Evolutionary conservation across 2,888 invertebrate species (phyloP).

Genomic region (Melanostoma mellinum): DNA sequence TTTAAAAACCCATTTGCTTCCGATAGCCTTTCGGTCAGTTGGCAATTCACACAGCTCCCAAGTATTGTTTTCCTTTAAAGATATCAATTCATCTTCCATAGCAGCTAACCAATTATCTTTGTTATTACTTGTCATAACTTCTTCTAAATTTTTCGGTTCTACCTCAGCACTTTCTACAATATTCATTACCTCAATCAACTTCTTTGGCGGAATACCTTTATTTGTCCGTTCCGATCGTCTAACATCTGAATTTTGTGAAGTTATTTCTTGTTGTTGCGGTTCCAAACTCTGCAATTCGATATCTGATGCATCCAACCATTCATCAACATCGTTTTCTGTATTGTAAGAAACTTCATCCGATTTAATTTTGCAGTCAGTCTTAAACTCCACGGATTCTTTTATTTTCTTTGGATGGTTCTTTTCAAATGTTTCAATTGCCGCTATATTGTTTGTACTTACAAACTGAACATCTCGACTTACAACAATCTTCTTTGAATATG

Average conservation of each 20-base stretch:
- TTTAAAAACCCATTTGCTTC: slow-evolving; percentile 2
- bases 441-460: too few relatives aligned
- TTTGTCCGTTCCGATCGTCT: neutral
- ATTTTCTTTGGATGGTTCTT: neutral
- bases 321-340: too few relatives aligned
- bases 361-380: too few relatives aligned
- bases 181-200: slow-evolving; percentile 21
- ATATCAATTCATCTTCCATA: neutral
- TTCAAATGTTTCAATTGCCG: neutral
- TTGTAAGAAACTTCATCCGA: too few relatives aligned
- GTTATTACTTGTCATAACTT: slow-evolving; percentile 17
- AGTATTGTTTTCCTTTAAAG: neutral
- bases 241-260: too few relatives aligned
- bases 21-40: neutral
- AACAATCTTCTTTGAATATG: slow-evolving; percentile 29
- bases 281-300: too few relatives aligned
- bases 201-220: slow-evolving; percentile 18
- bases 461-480: slow-evolving; percentile 55
- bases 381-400: neutral
- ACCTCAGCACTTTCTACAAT: neutral
- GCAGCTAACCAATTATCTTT: slow-evolving; percentile 10
- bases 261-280: too few relatives aligned
- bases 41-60: neutral
- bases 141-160: slow-evolving; percentile 32
- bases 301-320: too few relatives aligned